A percentile compares a stretch with the other conserved stretches of the same genome.
Evolutionary conservation across 2,888 invertebrate genomes (phyloP).

Genomic region (Plutella xylostella): DNA sequence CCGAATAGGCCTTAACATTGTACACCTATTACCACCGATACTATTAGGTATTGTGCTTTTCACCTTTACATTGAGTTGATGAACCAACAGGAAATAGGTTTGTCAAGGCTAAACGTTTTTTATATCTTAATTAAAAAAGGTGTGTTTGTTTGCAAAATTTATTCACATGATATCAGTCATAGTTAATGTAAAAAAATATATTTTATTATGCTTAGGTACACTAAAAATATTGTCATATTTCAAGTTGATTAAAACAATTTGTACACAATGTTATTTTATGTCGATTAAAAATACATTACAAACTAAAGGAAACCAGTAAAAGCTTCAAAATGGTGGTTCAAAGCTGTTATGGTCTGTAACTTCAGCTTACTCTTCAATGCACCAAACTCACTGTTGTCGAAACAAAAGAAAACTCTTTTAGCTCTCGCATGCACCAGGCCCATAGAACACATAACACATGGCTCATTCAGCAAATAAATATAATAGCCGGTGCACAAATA

Average conservation of each 20-base stretch:
- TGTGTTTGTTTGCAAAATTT: no score
- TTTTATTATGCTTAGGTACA: no score
- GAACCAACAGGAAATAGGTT: no score
- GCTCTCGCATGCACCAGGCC: slow-evolving; percentile 92
- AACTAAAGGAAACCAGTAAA: slow-evolving; percentile 72
- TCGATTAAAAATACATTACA: neutral
- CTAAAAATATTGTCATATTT: neutral
- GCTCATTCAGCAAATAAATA: slow-evolving; percentile 85
- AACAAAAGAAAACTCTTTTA: slow-evolving; percentile 82
- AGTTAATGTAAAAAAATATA: no score
- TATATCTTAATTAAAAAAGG: no score
- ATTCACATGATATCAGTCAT: no score
- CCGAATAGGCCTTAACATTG: no score
- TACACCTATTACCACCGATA: no score
- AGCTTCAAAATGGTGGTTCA: slow-evolving; percentile 95
- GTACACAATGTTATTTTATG: neutral
- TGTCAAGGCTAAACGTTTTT: no score
- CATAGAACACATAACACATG: slow-evolving; percentile 97
- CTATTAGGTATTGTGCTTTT: no score
- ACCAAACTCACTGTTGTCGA: slow-evolving; percentile 68
- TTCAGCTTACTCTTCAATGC: slow-evolving; percentile 78
- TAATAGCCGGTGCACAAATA: slow-evolving; percentile 92
- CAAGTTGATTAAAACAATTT: no score
- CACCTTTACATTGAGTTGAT: no score
- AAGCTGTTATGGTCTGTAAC: slow-evolving; percentile 79